phyloP scores from a whole-genome alignment of 2,113 vertebrate species.

The Coracopsis vasa region DNA sequence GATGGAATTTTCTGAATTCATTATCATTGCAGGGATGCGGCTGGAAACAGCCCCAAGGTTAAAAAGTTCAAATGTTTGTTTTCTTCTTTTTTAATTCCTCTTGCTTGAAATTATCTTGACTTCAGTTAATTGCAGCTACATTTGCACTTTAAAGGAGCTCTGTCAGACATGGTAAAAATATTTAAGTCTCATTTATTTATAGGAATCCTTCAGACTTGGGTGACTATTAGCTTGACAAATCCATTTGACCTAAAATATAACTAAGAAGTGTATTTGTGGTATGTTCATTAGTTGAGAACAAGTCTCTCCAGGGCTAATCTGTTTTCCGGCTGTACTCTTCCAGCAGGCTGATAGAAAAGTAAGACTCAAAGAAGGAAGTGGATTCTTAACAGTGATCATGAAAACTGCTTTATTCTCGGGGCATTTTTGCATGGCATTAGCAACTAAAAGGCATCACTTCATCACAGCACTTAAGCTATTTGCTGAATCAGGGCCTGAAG shows the following conservation, averaged over 20 bases:
- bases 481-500: constrained; percentile 28
- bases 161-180: background rate
- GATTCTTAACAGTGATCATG: background rate
- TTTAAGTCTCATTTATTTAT: constrained; percentile 34
- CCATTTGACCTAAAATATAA: constrained; percentile 27
- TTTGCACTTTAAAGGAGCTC: constrained; percentile 6
- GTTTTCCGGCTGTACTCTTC: constrained; percentile 6
- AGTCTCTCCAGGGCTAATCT: background rate
- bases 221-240: constrained; percentile 11
- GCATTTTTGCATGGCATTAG: constrained; percentile 41
- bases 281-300: constrained; percentile 5
- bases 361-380: constrained; percentile 14
- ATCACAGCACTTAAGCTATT: background rate
- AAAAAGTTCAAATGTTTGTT: background rate
- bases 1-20: constrained; percentile 29
- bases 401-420: constrained; percentile 21
- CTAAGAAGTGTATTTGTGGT: background rate
- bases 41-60: constrained; percentile 14
- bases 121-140: background rate
- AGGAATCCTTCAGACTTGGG: background rate
- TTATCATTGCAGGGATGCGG: background rate
- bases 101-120: background rate
- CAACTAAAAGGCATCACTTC: constrained; percentile 23
- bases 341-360: constrained; percentile 17
- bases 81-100: background rate